Base-by-base conservation (phyloP, 2,888 invertebrate species). In the Cryptus armator region DNA sequence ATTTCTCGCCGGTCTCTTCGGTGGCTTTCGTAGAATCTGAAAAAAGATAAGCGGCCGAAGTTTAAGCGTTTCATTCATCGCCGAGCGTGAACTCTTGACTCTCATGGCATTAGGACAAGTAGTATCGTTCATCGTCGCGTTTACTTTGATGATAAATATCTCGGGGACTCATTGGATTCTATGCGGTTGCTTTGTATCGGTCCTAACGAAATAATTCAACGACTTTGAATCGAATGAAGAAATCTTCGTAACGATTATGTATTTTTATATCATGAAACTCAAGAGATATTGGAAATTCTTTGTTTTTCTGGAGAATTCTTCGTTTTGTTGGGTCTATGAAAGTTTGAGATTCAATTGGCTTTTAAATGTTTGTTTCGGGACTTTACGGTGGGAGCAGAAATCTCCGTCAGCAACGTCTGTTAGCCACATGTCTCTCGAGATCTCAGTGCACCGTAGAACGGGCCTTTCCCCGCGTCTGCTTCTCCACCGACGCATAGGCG, bases 371-470 rank as follows among this genome's bases (percentile, higher is more conserved):
- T 24, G 51, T 71, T 64, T 81, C 32, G 7, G 48, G 46, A 37
- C 62, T 70, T 43, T 64, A 46, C 44, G 3, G 59, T 62, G 46
- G 51, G 48, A 59, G 46, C 12, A 16, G 10, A 16, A 56, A 14
- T 53, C 62, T n/a, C 16, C 48, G 46, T 62, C 46, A 29, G 56
- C 44, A 56, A 82, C 80, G 86, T 84, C 87, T 86, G 86, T 77
- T 75, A 64, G 77, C 84, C 87, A 87, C 43, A 82, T 87, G 87
- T 84, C 68, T 51, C 78, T 64, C 59, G 51, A 75, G 75, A 79
- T 46, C 43, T 53, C 82, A 19, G 59, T 51, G 16, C 62, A 6
- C 7, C 62, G 64, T 12, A 62, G 59, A 43, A 1, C 37, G 48
- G 76, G 66, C 48, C n/a, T 66, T 76, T 66, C 53, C 53, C 66